Evolutionary conservation across 2,113 vertebrate genomes (phyloP).

Genomic region (Jaculus jaculus): DNA sequence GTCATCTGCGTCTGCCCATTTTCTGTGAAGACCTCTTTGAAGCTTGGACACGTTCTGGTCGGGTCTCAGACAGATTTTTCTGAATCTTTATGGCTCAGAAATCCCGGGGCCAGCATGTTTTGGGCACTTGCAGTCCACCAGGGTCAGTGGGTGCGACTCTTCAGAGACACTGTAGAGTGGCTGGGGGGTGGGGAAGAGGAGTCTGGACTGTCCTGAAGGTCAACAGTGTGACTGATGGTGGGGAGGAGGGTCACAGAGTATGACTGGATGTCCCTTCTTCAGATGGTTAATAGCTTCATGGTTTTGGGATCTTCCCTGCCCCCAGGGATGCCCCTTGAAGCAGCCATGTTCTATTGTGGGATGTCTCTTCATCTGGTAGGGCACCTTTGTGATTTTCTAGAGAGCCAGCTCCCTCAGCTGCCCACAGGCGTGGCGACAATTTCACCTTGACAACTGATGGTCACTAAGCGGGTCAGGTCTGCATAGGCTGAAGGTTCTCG

Average conservation of each 20-base stretch:
- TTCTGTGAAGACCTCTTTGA: no score
- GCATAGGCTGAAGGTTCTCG: background rate
- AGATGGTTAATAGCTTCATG: background rate
- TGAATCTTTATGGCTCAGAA: background rate
- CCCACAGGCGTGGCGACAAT: background rate
- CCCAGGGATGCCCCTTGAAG: background rate
- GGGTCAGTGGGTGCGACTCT: background rate
- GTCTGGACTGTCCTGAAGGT: background rate
- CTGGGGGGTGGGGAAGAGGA: background rate
- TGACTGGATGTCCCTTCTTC: background rate
- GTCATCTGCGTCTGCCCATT: no score
- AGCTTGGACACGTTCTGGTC: background rate
- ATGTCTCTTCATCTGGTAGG: background rate
- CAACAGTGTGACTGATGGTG: no score
- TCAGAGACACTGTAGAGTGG: rapidly evolving
- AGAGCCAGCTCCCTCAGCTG: background rate
- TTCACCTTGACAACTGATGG: background rate
- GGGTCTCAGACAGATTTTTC: background rate
- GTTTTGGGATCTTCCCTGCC: background rate
- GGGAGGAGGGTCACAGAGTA: rapidly evolving
- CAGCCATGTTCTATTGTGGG: background rate
- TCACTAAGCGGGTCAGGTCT: rapidly evolving
- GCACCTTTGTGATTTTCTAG: background rate
- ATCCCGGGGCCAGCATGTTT: no score
- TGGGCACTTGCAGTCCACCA: background rate